Evolutionary conservation across 2,797 vertebrate species (phyloP), one percentile per base, ranked within the genome.

Genomic region (Nyctalus aviator): DNA sequence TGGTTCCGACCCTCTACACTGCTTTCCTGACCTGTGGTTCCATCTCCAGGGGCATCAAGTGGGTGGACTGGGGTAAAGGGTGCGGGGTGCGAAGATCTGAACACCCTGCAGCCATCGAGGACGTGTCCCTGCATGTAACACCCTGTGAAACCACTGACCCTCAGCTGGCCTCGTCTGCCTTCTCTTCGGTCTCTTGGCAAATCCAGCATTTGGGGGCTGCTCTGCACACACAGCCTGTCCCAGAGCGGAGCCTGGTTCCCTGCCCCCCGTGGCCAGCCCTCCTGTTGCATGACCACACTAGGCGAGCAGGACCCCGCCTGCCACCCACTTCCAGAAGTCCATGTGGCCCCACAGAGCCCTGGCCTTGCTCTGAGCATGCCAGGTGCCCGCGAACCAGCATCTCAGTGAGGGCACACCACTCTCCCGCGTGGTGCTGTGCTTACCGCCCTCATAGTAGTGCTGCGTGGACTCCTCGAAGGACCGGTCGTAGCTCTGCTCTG

Each of bases 381-480:
- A 5, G 8, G 68, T 11, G 30, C 73, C 48, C 4, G n/a, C 3
- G 0, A 50, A n/a, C 14, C 6, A 11, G 46, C 17, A 6, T 5
- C 44, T 30, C 46, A 23, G 73, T 12, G 3, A 2, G 20, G 32
- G 32, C 10, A 20, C 15, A 5, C 3, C 5, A 35, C 66, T 32
- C 66, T 21, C 75, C 48, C 6, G 6, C 20, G 3, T 21, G 30
- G 5, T 4, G 10, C 1, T 18, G 73, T 79, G 84, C 78, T 97
- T 98, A 99, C 99, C 99, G 96, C 99, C 99, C 98, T 99, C 99
- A 4, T 99, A 99, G 97, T 99, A 99, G 97, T 99, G 99, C 94
- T 99, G 99, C 23, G 99, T 99, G 14, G 99, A 99, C 85, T 99
- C 99, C 0, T 99, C 99, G 62, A 99, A 99, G 0, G 99, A 98